Base-by-base conservation (phyloP, 2,888 invertebrate species). In the Geotrupes spiniger region DNA sequence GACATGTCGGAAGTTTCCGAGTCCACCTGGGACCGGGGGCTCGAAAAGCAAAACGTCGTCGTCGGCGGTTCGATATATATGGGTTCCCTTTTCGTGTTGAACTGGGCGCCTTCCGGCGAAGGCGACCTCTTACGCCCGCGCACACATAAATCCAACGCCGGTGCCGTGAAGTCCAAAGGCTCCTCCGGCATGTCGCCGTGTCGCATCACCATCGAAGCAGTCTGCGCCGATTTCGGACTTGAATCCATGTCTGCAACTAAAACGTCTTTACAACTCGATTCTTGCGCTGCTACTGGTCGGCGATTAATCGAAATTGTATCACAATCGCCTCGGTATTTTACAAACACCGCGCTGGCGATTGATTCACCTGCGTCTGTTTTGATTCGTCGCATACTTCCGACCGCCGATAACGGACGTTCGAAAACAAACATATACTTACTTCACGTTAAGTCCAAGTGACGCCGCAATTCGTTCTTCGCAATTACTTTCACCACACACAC, bases 71-170 rank as follows among this genome's bases (percentile, higher is more conserved):
- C 57, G 4, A 42, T 39, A 25, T 51, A 57, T 5, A 47, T 14
- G 25, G 58, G 44, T 29, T 49, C 47, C 8, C 33, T 33, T 46
- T 55, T 40, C 36, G 17, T 21, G 28, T 36, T 36, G 10, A 37
- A 36, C 40, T 40, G 39, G n/a, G 26, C 37, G 9, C 11, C 39
- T 47, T 37, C 21, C 27, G 43, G 52, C 1, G 58, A 39, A 14
- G 63, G 58, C 2, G 60, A 56, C 2, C 49, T 42, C 6, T 51
- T 31, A 12, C 55, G 42, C 41, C 63, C 60, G 33, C 64, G 54
- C 5, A 54, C 60, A 25, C 63, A 67, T 16, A 71, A 50, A 52
- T 68, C 66, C 42, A 67, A 52, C 17, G 63, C 63, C 9, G 59
- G 54, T 4, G 57, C 21, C 2, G 57, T 42, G 26, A 48, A 61